Base-by-base conservation (phyloP, 2,113 vertebrate genomes). In the Miniopterus natalensis region DNA sequence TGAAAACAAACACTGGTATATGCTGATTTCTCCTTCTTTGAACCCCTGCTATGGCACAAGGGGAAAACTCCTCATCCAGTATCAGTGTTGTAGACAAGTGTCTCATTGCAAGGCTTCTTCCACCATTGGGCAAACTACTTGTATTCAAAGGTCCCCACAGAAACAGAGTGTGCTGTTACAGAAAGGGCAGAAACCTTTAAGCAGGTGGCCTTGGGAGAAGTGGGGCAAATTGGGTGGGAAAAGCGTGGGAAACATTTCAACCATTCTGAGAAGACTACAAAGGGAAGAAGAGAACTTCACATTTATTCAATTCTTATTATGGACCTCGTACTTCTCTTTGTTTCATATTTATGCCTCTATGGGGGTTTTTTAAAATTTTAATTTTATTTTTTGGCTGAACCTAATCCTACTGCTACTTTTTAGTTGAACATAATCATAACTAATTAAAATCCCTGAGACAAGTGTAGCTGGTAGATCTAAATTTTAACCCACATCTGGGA, bases 271-370 rank as follows among this genome's bases (percentile, higher is more conserved):
- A 92, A 57, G 63, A 91, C 29, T 14, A 40, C 21, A n/a, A 68
- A 73, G 31, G 21, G 10, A 87, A 70, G 51, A 84, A 87, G 23
- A 74, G 40, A 95, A 81, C 92, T 88, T 94, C 71, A 73, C 84
- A 90, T 53, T 74, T 80, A 61, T 25, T 84, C 57, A 96, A 95
- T 31, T 84, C 61, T 13, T 79, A 6, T 29, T 68, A 47, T 15
- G 21, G 27, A 90, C 61, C 20, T 74, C 36, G 36, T 36, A 36
- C 36, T 36, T 36, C 36, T 36, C 36, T 36, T 36, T 36, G 2
- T 36, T 36, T 36, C 36, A 36, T 94, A 31, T 84, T 95, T 74
- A 79, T 66, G 42, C n/a, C 57, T 57, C 14, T 84, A 10, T 92
- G 14, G 68, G 15, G 3, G 47, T 36, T 40, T 65, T 31, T 74